These are phyloP conservation scores for Hystrix brachyura DNA, from an alignment of 2,113 vertebrate species.

Conservation along the genomic window DNA sequence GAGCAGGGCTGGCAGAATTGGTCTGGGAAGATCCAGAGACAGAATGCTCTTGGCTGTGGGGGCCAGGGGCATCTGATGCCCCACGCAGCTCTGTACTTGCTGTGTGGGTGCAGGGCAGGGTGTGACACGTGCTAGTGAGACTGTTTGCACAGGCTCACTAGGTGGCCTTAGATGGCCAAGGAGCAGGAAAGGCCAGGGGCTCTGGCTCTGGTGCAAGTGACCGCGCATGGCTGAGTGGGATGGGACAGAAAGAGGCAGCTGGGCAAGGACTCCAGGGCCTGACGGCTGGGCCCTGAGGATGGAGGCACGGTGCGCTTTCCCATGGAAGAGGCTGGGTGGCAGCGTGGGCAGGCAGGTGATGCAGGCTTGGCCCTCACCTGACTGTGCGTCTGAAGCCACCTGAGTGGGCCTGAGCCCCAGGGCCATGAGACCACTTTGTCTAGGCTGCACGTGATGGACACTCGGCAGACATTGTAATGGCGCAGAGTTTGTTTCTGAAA, in stretches of 20 bases:
- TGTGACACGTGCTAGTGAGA: rapidly evolving
- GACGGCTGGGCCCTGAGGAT: not conserved
- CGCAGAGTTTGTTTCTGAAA: not conserved
- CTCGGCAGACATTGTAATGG: rapidly evolving
- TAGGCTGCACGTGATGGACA: not conserved
- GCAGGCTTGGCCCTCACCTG: not conserved
- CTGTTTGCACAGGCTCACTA: rapidly evolving
- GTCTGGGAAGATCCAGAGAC: too few species aligned
- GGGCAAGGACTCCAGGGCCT: not conserved
- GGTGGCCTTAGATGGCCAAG: not conserved
- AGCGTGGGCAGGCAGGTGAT: rapidly evolving
- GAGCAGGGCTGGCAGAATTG: rapidly evolving
- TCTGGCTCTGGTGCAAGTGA: not conserved
- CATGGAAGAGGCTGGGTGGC: not conserved
- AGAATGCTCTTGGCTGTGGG: not conserved
- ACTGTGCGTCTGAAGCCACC: not conserved
- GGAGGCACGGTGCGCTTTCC: too few species aligned
- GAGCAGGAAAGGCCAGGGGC: not conserved
- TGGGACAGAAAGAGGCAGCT: not conserved
- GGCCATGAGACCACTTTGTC: rapidly evolving
- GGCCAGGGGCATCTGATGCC: not conserved
- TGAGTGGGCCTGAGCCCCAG: not conserved
- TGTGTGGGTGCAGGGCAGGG: rapidly evolving
- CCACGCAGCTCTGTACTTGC: rapidly evolving
- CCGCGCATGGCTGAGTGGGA: not conserved